These are phyloP conservation scores for Drosophila subpulchrella DNA, from an alignment of 1,140 invertebrate genomes.

Conservation along the genomic window DNA sequence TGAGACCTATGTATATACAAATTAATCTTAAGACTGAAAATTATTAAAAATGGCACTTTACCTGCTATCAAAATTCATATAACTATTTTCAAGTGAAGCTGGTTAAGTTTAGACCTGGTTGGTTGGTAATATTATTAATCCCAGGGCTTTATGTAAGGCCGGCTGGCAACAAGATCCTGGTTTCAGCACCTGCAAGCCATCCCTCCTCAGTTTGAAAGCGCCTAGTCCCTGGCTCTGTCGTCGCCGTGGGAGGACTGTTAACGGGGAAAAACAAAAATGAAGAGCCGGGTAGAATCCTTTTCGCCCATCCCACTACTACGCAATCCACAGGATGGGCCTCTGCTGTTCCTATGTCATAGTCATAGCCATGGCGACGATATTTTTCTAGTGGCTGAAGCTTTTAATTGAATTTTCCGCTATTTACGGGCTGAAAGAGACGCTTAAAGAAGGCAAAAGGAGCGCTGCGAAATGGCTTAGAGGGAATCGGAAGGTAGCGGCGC, in stretches of 20 bases:
- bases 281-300: conserved; percentile 34
- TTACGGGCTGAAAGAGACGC: conserved; percentile 57
- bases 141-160: conserved; percentile 19
- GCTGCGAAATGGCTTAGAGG: conserved; percentile 1
- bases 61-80: not conserved
- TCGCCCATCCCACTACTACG: conserved; percentile 22
- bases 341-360: conserved; percentile 74
- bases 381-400: conserved; percentile 82
- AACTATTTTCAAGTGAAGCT: not conserved
- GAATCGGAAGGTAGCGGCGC: conserved; percentile 4
- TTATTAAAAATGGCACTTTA: not conserved
- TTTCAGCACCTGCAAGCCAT: not conserved
- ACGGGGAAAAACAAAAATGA: conserved; percentile 7
- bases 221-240: conserved; percentile 49
- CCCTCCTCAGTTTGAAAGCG: conserved; percentile 25
- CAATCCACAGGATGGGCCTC: conserved; percentile 32
- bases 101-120: not conserved
- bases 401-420: conserved; percentile 82
- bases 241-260: conserved; percentile 2
- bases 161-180: not conserved
- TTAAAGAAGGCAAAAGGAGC: conserved; percentile 13
- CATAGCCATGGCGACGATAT: conserved; percentile 80
- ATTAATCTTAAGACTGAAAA: no score
- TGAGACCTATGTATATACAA: no score
- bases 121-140: not conserved